Evolutionary conservation across 2,888 invertebrate genomes (phyloP).

Genomic region (Dromius quadrimaculatus): DNA sequence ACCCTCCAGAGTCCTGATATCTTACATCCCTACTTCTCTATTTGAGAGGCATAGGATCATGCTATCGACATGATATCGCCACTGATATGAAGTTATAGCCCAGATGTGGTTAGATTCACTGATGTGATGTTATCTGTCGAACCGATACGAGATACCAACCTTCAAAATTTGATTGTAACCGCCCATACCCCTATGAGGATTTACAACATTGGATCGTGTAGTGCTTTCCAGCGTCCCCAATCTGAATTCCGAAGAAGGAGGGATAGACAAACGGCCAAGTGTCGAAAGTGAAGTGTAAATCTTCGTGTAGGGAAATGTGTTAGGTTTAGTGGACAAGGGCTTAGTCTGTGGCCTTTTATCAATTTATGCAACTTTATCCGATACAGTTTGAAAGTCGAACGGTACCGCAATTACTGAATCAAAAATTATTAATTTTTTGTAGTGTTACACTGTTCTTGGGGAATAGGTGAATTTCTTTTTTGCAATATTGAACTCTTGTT

Average conservation of each 20-base stretch:
- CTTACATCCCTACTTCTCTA: too few species aligned
- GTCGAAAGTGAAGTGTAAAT: slow-evolving; percentile 23
- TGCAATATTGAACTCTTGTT: too few species aligned
- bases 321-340: background rate
- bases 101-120: slow-evolving; percentile 64
- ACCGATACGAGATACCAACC: slow-evolving; percentile 58
- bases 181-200: slow-evolving; percentile 47
- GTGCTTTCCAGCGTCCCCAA: background rate
- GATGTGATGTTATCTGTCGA: slow-evolving; percentile 61
- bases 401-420: too few species aligned
- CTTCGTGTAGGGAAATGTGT: background rate
- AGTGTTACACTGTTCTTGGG: too few species aligned
- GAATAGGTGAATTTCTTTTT: too few species aligned
- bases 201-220: slow-evolving; percentile 40
- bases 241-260: background rate
- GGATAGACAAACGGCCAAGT: slow-evolving; percentile 10
- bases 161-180: slow-evolving; percentile 58
- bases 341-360: background rate
- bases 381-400: too few species aligned
- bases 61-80: slow-evolving; percentile 63
- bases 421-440: too few species aligned
- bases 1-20: too few species aligned
- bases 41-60: slow-evolving; percentile 56
- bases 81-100: slow-evolving; percentile 64
- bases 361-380: background rate